Conservation (phyloP, 2,113 vertebrate species). For the Dendrocopos noguchii region DNA sequence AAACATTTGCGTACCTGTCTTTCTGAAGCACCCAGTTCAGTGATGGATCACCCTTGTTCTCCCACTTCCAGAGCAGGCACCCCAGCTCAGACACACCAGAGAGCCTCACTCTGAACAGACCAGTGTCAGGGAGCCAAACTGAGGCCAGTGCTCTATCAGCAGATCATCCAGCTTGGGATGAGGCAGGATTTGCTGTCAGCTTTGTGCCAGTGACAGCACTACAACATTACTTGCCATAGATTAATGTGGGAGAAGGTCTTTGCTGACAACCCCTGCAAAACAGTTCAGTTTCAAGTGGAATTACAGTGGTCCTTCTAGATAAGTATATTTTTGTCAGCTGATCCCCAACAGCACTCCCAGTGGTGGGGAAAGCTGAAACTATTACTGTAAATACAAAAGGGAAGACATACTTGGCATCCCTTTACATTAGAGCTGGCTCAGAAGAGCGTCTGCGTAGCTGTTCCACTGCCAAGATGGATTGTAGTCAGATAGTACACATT, state of each 20-base stretch:
- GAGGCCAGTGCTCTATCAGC: slow-evolving; percentile 53
- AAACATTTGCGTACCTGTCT: neutral
- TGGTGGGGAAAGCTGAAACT: slow-evolving; percentile 63
- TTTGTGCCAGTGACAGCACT: slow-evolving; percentile 33
- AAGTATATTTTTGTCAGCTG: slow-evolving; percentile 55
- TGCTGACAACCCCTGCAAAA: slow-evolving; percentile 46
- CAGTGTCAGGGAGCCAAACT: neutral
- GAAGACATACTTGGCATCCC: slow-evolving; percentile 69
- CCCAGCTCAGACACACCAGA: slow-evolving; percentile 5
- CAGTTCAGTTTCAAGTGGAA: slow-evolving; percentile 43
- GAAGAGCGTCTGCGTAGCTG: slow-evolving; percentile 70
- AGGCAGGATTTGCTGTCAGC: slow-evolving; percentile 50
- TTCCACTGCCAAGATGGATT: slow-evolving; percentile 68
- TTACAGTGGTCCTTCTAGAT: slow-evolving; percentile 57
- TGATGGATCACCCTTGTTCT: neutral
- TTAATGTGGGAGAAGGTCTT: slow-evolving; percentile 63
- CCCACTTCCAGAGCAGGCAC: slow-evolving; percentile 23
- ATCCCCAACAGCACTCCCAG: slow-evolving; percentile 66
- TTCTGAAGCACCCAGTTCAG: neutral
- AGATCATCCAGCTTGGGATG: slow-evolving; percentile 23
- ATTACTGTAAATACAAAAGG: slow-evolving; percentile 72
- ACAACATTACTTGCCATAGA: neutral
- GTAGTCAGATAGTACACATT: slow-evolving; percentile 71
- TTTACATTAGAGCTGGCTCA: slow-evolving; percentile 72
- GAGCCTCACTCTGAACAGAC: slow-evolving; percentile 1